These are phyloP conservation scores for Rhorus exstirpatorius DNA, from an alignment of 2,888 invertebrate species.

Conservation along the genomic window DNA sequence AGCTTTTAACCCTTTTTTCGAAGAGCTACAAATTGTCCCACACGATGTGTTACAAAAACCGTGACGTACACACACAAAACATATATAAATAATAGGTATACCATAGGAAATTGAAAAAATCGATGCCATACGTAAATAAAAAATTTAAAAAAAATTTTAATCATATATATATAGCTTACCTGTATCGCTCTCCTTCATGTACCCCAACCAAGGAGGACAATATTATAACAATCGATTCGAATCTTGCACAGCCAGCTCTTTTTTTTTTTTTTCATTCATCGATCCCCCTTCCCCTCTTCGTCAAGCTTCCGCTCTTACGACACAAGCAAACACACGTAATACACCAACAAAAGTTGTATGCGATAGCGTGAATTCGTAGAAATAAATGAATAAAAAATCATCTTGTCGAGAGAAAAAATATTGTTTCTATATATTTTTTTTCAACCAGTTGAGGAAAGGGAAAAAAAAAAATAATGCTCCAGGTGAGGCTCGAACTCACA, in stretches of 20 bases:
- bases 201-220: slow-evolving; percentile 31
- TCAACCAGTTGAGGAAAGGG: neutral
- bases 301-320: too few species aligned
- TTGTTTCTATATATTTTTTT: neutral
- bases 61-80: slow-evolving; percentile 15
- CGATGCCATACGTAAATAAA: slow-evolving; percentile 42
- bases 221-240: slow-evolving; percentile 26
- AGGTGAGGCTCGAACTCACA: slow-evolving; percentile 99
- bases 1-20: slow-evolving; percentile 12
- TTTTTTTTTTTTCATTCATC: slow-evolving; percentile 2
- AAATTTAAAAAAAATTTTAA: slow-evolving; percentile 25
- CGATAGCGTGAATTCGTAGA: neutral
- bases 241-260: neutral
- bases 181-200: slow-evolving; percentile 31
- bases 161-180: slow-evolving; percentile 6
- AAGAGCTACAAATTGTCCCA: slow-evolving; percentile 30
- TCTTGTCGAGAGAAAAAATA: slow-evolving; percentile 14
- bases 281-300: neutral
- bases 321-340: too few species aligned
- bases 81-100: too few species aligned
- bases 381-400: slow-evolving; percentile 33
- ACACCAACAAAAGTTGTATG: slow-evolving; percentile 19
- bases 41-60: slow-evolving; percentile 28
- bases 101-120: slow-evolving; percentile 9
- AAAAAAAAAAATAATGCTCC: slow-evolving; percentile 91